These are phyloP conservation scores for Botia kubotai DNA, from an alignment of 2,797 vertebrate genomes.

Conservation along the genomic window DNA sequence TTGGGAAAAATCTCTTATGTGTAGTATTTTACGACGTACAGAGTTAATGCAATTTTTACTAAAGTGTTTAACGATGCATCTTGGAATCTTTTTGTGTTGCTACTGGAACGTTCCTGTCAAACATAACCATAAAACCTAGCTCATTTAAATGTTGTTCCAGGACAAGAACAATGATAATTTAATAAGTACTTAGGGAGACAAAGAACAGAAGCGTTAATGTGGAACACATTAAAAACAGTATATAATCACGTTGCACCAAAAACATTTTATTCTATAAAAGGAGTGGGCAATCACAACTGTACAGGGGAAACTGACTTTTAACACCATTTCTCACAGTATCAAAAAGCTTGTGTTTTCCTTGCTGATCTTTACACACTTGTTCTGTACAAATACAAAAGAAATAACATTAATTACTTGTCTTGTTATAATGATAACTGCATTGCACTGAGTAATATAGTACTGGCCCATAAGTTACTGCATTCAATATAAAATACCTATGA, in stretches of 20 bases:
- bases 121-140: too few relatives aligned
- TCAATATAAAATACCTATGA: conserved; percentile 81
- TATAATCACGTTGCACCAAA: conserved; percentile 76
- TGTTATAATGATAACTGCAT: conserved; percentile 84
- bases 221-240: background rate
- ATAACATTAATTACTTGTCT: conserved; percentile 78
- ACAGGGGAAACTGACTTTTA: conserved; percentile 83
- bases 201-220: too few relatives aligned
- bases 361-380: conserved; percentile 83
- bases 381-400: conserved; percentile 85
- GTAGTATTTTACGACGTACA: too few relatives aligned
- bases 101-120: too few relatives aligned
- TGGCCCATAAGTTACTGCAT: conserved; percentile 86
- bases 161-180: too few relatives aligned
- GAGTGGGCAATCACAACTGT: conserved; percentile 81
- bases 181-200: too few relatives aligned
- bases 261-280: conserved; percentile 87
- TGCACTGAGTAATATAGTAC: conserved; percentile 87
- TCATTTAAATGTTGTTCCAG: too few relatives aligned
- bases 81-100: too few relatives aligned
- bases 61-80: too few relatives aligned
- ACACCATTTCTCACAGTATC: conserved; percentile 85
- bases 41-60: too few relatives aligned
- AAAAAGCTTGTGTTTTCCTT: conserved; percentile 82
- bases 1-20: too few relatives aligned